A percentile compares a stretch with the other conserved stretches of the same genome.
Evolutionary conservation across 2,797 vertebrate species (phyloP).

Genomic region (Gymnocypris eckloni): DNA sequence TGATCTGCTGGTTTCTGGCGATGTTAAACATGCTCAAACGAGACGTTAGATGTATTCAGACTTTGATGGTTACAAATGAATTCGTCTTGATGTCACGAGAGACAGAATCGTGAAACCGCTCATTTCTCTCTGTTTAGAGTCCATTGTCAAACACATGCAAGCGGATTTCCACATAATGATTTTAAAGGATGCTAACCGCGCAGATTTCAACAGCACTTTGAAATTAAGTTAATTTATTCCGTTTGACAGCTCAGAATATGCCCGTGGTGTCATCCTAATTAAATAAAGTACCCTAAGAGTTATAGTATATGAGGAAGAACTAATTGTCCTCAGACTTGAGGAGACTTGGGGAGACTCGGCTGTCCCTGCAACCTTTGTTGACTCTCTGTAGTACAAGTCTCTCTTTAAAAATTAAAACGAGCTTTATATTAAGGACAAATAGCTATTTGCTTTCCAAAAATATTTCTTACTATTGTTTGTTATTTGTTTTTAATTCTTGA

Average conservation of each 20-base stretch:
- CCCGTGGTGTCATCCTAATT: constrained; percentile 19
- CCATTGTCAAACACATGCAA: background rate
- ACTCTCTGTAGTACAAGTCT: background rate
- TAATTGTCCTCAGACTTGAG: background rate
- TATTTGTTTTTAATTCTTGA: background rate
- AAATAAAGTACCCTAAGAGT: constrained; percentile 33
- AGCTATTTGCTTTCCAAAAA: background rate
- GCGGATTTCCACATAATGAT: background rate
- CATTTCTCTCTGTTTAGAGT: background rate
- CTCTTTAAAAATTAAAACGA: background rate
- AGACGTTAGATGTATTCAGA: background rate
- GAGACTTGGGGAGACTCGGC: background rate
- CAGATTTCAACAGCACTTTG: background rate
- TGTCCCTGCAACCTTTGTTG: background rate
- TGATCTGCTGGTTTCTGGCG: background rate
- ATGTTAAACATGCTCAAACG: background rate
- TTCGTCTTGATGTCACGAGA: background rate
- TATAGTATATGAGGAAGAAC: background rate
- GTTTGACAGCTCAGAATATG: background rate
- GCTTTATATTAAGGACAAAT: background rate
- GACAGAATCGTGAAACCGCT: background rate
- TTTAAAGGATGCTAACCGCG: background rate
- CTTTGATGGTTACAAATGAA: background rate
- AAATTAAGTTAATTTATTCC: constrained; percentile 9
- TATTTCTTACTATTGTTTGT: background rate